Base-by-base conservation (phyloP, 23 tunicate species). In the Halocynthia aurantium region DNA sequence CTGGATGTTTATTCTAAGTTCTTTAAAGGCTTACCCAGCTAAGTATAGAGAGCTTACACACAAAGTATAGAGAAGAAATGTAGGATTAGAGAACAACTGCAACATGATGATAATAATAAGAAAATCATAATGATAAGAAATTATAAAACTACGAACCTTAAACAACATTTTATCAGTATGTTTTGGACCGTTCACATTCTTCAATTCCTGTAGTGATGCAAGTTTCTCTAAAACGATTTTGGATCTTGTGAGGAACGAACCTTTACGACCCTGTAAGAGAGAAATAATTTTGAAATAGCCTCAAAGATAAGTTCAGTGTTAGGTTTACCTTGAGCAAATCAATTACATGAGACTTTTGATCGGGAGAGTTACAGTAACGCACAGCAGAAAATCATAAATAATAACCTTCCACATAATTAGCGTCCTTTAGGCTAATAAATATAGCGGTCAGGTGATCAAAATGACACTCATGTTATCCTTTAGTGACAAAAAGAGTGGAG, bases 141-240 rank as follows among this genome's bases (percentile, higher is more conserved):
- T 57, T 57, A 57, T 10, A 13, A 67, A 67, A 67, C 11, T 67
- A 2, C 72, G 72, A 67, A 89, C 96, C 85, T 86, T 92, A 69
- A 92, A 92, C 9, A 92, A 84, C 98, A 92, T 92, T 61, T 88
- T 78, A 50, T 83, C 85, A 5, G 98, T 81, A 70, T 92, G 82
- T 31, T 73, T 78, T 5, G 98, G 88, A 49, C 98, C 92, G 20
- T 92, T 86, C 0, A 86, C 69, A 10, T 58, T 58, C 12, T 75
- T 78, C 6, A 83, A 64, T 52, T 86, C 98, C 78, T 82, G 79
- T 18, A 81, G 82, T 7, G 65, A 50, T 6, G 92, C 86, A 82
- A 86, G 79, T 74, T 92, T 92, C 0, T 87, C 72, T 56, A 86
- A 79, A 73, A 86, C 67, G 57, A 72, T 84, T 52, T 86, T 77